phyloP scores from a whole-genome alignment of 2,888 invertebrate genomes.

The Agrochola litura region DNA sequence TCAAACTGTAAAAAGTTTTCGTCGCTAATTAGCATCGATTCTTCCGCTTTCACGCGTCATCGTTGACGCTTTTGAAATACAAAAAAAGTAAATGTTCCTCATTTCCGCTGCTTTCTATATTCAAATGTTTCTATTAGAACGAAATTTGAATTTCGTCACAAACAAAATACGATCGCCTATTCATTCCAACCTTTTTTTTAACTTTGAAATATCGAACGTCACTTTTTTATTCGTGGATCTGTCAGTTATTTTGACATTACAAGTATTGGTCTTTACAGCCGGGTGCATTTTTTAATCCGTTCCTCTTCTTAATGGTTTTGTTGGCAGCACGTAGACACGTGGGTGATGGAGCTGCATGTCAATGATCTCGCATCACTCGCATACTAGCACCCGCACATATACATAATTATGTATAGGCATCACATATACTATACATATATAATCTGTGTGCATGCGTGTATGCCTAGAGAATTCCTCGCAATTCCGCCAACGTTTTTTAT shows the following conservation, averaged over 20 bases:
- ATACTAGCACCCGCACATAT: constrained; percentile 55
- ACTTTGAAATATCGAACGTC: constrained; percentile 19
- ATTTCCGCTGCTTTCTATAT: constrained; percentile 62
- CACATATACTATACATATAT: neutral
- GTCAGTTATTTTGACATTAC: constrained; percentile 31
- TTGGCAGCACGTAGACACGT: constrained; percentile 61
- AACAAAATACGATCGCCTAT: constrained; percentile 14
- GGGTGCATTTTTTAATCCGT: constrained; percentile 36
- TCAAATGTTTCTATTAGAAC: constrained; percentile 58
- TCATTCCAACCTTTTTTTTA: neutral
- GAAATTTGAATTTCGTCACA: constrained; percentile 25
- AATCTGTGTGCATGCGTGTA: neutral
- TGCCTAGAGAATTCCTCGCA: constrained; percentile 39
- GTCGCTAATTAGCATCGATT: constrained; percentile 74
- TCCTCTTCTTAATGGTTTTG: constrained; percentile 42
- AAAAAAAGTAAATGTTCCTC: constrained; percentile 49
- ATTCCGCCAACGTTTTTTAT: constrained; percentile 49
- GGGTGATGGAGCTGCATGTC: constrained; percentile 58
- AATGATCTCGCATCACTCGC: constrained; percentile 63
- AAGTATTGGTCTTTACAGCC: constrained; percentile 38
- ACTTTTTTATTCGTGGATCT: constrained; percentile 8
- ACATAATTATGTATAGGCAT: neutral
- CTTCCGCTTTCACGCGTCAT: constrained; percentile 72
- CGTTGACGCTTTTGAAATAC: constrained; percentile 61
- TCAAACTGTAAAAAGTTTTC: constrained; percentile 61